These are phyloP conservation scores for Bolinopsis microptera DNA, from an alignment of 37 sponge, comb jelly and placozoan genomes.

Conservation along the genomic window DNA sequence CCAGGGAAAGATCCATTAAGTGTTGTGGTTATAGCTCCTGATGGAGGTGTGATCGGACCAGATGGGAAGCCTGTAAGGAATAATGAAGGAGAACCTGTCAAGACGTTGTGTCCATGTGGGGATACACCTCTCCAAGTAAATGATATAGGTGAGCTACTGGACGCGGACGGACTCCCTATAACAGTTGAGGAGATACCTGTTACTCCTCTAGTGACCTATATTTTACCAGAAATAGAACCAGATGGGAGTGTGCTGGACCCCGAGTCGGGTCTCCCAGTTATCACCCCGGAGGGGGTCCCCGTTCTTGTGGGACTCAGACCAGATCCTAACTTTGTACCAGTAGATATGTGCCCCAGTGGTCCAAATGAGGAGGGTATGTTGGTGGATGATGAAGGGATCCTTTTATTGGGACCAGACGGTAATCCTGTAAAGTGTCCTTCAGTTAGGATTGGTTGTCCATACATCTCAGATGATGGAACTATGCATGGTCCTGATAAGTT, in stretches of 20 bases:
- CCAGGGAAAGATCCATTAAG: constrained; percentile 8
- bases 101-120: constrained; percentile 19
- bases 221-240: background rate
- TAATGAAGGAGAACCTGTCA: background rate
- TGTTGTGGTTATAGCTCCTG: constrained; percentile 1
- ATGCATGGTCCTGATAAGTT: background rate
- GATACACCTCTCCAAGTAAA: background rate
- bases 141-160: background rate
- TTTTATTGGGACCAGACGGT: background rate
- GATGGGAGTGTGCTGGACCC: background rate
- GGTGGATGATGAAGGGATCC: background rate
- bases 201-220: background rate
- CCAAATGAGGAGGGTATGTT: constrained; percentile 13
- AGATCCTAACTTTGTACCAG: background rate
- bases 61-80: background rate
- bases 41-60: background rate
- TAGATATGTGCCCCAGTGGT: background rate
- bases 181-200: background rate
- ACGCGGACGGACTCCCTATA: background rate
- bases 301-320: background rate
- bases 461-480: background rate
- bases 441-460: background rate
- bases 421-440: background rate
- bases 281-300: constrained; percentile 26
- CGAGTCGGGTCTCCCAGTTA: background rate